Base-by-base conservation (phyloP, 1,140 invertebrate species). In the Brachionus calyciflorus region DNA sequence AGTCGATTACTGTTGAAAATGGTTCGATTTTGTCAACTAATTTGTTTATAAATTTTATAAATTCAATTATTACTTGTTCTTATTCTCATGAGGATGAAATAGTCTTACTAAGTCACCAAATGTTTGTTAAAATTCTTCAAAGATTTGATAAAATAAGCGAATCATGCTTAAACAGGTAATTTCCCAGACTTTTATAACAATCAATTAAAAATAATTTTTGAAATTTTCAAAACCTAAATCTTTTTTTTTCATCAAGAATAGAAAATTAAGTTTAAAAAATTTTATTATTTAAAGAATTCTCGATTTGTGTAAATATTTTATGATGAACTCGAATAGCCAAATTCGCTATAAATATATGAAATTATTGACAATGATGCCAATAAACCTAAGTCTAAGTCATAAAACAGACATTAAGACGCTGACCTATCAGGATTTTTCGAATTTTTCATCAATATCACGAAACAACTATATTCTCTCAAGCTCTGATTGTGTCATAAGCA, bases 71-170 rank as follows among this genome's bases (percentile, higher is more conserved):
- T n/a, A 46, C 40, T 10, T 24, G 19, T 3, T 26, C 65, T 10
- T 70, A 70, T 21, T 70, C 65, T 14, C 24, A 70, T 49, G 65
- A 70, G 33, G 65, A 70, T 1, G 65, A 70, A 70, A 70, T 70
- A 3, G 37, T 19, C 24, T 30, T 3, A 5, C 30, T 70, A 2
- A 10, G 24, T n/a, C 21, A 24, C 51, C 41, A 49, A 49, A 49
- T 70, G 51, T 70, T 70, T 4, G 2, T 4, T 19, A 30, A 17
- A 49, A 49, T 70, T 37, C 1, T 70, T 1, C 21, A 48, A 30
- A 49, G 30, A 37, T 49, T 49, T 37, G 44, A 49, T 30, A 33
- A 70, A 30, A 30, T 70, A 3, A 28, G 21, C 12, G 26, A 44
- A 33, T 7, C 65, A 46, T 68, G 40, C 12, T 46, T 68, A 46